Conservation (phyloP, 1,140 invertebrate species). For the Neomicropteryx cornuta region DNA sequence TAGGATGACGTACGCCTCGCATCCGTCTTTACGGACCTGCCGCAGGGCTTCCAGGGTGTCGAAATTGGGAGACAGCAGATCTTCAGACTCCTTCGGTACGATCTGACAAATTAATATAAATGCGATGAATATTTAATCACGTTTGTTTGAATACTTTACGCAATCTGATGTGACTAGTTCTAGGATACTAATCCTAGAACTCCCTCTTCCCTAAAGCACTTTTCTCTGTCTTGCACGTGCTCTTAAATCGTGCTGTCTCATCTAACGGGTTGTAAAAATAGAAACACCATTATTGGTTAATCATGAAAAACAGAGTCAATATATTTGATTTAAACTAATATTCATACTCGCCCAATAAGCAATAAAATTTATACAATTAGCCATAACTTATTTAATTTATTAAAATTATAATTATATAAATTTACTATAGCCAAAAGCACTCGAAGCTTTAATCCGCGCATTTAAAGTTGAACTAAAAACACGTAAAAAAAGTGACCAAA, state of each 20-base stretch:
- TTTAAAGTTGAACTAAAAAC: background rate
- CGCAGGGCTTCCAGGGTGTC: conserved; percentile 41
- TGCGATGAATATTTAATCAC: background rate
- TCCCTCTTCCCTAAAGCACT: background rate
- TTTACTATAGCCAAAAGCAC: conserved; percentile 4
- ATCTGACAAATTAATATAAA: conserved; percentile 32
- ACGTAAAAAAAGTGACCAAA: background rate
- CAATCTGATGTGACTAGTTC: background rate
- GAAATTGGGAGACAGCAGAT: conserved; percentile 48
- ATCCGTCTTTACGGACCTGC: conserved; percentile 48
- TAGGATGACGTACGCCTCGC: conserved; percentile 59
- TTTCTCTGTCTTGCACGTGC: no score
- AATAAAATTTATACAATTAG: conserved; percentile 5
- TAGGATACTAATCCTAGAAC: background rate
- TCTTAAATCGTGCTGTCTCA: no score
- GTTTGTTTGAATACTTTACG: background rate
- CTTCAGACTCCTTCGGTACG: conserved; percentile 49
- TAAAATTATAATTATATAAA: conserved; percentile 8
- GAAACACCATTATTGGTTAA: background rate
- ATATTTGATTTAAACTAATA: no score
- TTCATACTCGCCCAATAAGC: no score
- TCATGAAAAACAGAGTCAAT: no score
- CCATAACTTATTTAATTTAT: conserved; percentile 8
- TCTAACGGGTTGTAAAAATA: background rate
- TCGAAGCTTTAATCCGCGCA: no score